Percentiles rank a stretch among this genome's conserved stretches.
These are phyloP conservation scores for Lepidurus arcticus DNA, from an alignment of 1,140 invertebrate genomes.

Conservation along the genomic window DNA sequence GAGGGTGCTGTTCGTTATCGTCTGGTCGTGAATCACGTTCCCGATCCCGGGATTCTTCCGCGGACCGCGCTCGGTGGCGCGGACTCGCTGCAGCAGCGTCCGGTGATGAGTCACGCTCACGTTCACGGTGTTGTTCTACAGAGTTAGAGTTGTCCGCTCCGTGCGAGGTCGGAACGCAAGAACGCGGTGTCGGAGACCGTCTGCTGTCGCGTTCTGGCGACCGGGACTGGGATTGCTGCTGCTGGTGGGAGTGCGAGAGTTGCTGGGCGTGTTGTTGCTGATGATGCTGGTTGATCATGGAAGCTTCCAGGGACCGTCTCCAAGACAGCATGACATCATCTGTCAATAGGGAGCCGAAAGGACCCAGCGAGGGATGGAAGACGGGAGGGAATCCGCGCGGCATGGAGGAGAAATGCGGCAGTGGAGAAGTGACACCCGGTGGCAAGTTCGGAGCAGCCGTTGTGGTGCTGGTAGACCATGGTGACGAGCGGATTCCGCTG, in stretches of 20 bases:
- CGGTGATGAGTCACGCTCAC: conserved; percentile 38
- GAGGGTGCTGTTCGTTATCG: neutral
- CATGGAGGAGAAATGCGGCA: conserved; percentile 42
- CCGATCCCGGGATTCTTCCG: neutral
- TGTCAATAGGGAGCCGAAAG: conserved; percentile 51
- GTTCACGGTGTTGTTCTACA: conserved; percentile 40
- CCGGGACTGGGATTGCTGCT: conserved; percentile 36
- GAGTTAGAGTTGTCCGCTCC: conserved; percentile 38
- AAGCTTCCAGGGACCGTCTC: conserved; percentile 62
- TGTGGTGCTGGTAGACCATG: conserved; percentile 37
- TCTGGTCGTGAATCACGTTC: neutral
- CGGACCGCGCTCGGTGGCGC: neutral
- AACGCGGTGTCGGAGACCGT: conserved; percentile 35
- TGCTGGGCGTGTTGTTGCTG: conserved; percentile 43
- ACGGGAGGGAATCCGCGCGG: conserved; percentile 42
- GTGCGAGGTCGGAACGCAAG: conserved; percentile 42
- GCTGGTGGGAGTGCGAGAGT: conserved; percentile 39
- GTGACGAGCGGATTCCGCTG: conserved; percentile 37
- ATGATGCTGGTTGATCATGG: conserved; percentile 52
- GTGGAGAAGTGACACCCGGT: conserved; percentile 46
- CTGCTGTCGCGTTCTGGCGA: conserved; percentile 41
- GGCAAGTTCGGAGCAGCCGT: conserved; percentile 37
- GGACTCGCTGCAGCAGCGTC: neutral
- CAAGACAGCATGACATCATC: conserved; percentile 72
- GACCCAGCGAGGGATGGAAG: conserved; percentile 43